Conservation (phyloP, 1,140 invertebrate genomes). For the Hirudo medicinalis region DNA sequence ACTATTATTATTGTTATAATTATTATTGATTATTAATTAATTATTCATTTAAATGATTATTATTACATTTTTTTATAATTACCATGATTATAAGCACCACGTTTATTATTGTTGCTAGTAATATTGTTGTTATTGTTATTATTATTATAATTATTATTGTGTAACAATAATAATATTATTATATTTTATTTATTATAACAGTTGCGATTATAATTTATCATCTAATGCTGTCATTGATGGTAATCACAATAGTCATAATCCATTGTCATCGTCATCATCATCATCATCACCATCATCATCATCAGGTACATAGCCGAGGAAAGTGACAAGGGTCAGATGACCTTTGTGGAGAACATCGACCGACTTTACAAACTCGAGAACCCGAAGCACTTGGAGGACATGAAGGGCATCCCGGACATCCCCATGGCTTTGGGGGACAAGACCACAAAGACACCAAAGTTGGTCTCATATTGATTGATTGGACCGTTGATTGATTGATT, state of each 20-base stretch:
- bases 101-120: no score
- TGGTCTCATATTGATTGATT: neutral
- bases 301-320: slow-evolving; percentile 42
- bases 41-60: neutral
- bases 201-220: no score
- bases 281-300: slow-evolving; percentile 11
- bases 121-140: no score
- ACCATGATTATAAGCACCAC: no score
- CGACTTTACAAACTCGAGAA: slow-evolving; percentile 34
- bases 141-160: no score
- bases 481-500: neutral
- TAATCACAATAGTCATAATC: neutral
- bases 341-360: slow-evolving; percentile 44
- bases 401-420: neutral
- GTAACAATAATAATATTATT: no score
- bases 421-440: neutral
- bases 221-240: no score
- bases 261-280: no score
- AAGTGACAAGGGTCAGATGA: slow-evolving; percentile 37
- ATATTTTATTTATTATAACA: no score
- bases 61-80: no score
- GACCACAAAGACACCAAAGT: no score
- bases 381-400: neutral
- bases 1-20: neutral
- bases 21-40: neutral